Evolutionary conservation across 2,113 vertebrate genomes (phyloP), one percentile per base, ranked within the genome.

Genomic region (Calypte anna): DNA sequence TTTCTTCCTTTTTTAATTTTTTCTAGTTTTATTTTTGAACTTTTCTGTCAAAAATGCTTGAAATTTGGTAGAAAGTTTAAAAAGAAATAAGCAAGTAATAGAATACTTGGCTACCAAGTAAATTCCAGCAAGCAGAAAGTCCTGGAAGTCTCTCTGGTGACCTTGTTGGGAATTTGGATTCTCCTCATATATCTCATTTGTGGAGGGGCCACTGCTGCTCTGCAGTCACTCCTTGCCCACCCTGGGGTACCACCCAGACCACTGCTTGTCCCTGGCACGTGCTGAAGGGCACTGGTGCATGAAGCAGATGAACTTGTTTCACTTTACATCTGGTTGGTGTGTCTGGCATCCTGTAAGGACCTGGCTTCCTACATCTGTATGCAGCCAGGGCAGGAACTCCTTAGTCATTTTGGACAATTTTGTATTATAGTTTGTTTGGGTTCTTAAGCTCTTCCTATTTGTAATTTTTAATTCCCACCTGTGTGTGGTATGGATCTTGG

Each of bases 401-500:
- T 61, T 44, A 68, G 69, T 88, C 62, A 88, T 68, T 87, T 63
- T 68, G 91, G 90, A 89, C 86, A 84, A 74, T 87, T 94, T 91
- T 40, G 38, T 70, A 14, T 68, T 44, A 53, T 33, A 79, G 67
- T 89, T 91, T 94, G 84, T 93, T 97, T 96, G 86, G 75, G 80
- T 91, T 94, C 86, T 87, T 93, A 80, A 85, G 70, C 28, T 77
- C 69, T 76, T 91, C 94, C 69, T 90, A 91, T 95, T 91, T 95
- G 91, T 93, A 58, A 62, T 83, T 92, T 89, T 91, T 62, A 91
- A 96, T 92, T 96, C 95, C 96, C 96, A 97, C 97, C 96, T 97
- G 96, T 93, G 93, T 89, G 92, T 53, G 93, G 73, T 83, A 69
- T 27, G 87, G 88, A 94, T 96, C 92, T 95, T 94, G 84, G 96